phyloP scores from a whole-genome alignment of 2,113 vertebrate genomes.

The Tringa solitaria region DNA sequence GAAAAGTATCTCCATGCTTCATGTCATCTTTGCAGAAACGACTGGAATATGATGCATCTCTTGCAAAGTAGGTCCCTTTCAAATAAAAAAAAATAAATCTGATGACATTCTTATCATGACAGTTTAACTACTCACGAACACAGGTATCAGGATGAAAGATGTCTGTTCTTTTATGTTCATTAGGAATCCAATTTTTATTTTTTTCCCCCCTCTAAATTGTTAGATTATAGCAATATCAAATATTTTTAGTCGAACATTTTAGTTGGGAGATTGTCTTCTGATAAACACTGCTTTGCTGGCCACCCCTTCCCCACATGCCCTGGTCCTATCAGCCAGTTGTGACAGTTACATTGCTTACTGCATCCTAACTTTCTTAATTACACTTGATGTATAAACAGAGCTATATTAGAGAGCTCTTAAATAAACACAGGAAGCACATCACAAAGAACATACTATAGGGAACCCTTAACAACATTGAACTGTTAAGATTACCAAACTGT shows the following conservation, averaged over 20 bases:
- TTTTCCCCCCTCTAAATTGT: not conserved
- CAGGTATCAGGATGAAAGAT: not conserved
- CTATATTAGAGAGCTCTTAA: not conserved
- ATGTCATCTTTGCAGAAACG: slow-evolving; percentile 91
- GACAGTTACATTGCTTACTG: not conserved
- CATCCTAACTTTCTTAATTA: not conserved
- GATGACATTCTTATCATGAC: not conserved
- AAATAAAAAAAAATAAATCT: not conserved
- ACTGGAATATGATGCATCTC: slow-evolving; percentile 91
- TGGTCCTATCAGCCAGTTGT: not conserved
- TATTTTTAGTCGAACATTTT: not conserved
- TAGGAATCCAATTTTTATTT: not conserved
- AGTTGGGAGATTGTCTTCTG: not conserved
- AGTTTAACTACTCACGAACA: not conserved
- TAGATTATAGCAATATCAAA: not conserved
- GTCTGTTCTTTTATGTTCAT: not conserved
- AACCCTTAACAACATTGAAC: not conserved
- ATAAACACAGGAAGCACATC: not conserved
- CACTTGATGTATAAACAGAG: not conserved
- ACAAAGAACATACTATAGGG: not conserved
- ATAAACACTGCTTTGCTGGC: not conserved
- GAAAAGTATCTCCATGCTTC: slow-evolving; percentile 86
- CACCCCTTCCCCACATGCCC: not conserved
- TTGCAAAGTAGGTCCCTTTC: slow-evolving; percentile 94
- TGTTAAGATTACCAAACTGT: not conserved